phyloP scores from a whole-genome alignment of 2,888 invertebrate species.

The Thalpophila matura region DNA sequence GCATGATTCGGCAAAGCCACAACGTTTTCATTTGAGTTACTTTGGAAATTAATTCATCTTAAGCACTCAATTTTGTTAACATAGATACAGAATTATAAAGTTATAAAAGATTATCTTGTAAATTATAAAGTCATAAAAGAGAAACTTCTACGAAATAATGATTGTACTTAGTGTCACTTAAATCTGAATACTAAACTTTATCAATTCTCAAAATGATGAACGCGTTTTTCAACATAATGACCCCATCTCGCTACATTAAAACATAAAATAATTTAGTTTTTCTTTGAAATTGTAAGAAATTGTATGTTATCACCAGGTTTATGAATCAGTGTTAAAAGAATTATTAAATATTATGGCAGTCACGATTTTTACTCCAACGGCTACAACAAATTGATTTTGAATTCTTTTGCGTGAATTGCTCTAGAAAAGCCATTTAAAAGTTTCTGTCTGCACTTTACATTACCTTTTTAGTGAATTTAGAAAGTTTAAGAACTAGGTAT shows the following conservation, averaged over 20 bases:
- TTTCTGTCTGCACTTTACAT: constrained; percentile 6
- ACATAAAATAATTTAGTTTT: background rate
- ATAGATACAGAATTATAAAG: background rate
- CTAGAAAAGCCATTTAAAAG: constrained; percentile 20
- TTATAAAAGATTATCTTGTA: background rate
- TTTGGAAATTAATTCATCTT: constrained; percentile 29
- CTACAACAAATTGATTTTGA: constrained; percentile 31
- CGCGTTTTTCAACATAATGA: background rate
- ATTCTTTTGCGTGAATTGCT: constrained; percentile 9
- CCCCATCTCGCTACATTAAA: constrained; percentile 3
- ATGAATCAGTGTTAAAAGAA: constrained; percentile 20
- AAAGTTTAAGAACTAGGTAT: constrained; percentile 34
- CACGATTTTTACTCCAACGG: constrained; percentile 38
- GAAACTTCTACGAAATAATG: no score
- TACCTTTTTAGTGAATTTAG: constrained; percentile 18
- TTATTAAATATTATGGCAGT: constrained; percentile 28
- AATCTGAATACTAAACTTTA: no score
- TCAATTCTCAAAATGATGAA: background rate
- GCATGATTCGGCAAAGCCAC: background rate
- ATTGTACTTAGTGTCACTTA: no score
- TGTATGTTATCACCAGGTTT: background rate
- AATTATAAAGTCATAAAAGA: no score
- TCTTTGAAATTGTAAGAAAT: background rate
- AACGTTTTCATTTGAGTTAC: constrained; percentile 10
- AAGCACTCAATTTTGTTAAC: background rate